Conservation (phyloP, 2,797 vertebrate species). For the Antennarius maculatus region DNA sequence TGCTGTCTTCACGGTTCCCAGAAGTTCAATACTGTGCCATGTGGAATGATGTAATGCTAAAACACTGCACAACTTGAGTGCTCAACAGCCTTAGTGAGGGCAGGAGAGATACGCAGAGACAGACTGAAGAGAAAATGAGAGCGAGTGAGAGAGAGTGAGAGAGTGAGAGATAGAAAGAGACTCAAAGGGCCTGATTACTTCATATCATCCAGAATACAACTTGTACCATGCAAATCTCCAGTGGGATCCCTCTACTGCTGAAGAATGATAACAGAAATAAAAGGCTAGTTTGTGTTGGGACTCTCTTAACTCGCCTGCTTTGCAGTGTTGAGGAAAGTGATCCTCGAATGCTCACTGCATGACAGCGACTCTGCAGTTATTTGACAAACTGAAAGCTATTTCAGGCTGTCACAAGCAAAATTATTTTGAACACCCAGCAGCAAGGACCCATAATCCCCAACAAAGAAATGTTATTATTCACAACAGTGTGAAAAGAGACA, state of each 20-base stretch:
- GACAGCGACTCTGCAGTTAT: constrained; percentile 70
- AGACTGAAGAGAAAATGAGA: constrained; percentile 40
- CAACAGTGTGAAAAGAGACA: constrained; percentile 65
- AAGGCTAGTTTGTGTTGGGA: constrained; percentile 74
- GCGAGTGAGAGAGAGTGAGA: constrained; percentile 17
- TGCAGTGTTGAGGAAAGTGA: constrained; percentile 68
- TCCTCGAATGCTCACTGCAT: constrained; percentile 66
- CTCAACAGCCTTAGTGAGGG: constrained; percentile 71
- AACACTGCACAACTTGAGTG: constrained; percentile 79
- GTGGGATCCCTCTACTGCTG: constrained; percentile 79
- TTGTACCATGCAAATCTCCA: constrained; percentile 79
- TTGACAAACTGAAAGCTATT: constrained; percentile 74
- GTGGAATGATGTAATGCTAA: constrained; percentile 81
- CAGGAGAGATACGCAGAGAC: constrained; percentile 50
- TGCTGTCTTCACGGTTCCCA: constrained; percentile 75
- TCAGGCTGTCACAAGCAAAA: constrained; percentile 65
- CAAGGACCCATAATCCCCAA: constrained; percentile 73
- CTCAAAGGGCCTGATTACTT: constrained; percentile 84
- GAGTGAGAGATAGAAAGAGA: constrained; percentile 63
- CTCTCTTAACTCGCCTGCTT: constrained; percentile 65
- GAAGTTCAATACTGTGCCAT: constrained; percentile 80
- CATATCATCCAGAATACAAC: constrained; percentile 83
- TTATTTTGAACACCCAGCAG: constrained; percentile 72
- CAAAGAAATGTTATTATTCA: constrained; percentile 76
- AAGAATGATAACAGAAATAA: constrained; percentile 79